A percentile compares a stretch with the other conserved stretches of the same genome.
phyloP scores from a whole-genome alignment of 2,113 vertebrate species.

The Aegithalos caudatus region DNA sequence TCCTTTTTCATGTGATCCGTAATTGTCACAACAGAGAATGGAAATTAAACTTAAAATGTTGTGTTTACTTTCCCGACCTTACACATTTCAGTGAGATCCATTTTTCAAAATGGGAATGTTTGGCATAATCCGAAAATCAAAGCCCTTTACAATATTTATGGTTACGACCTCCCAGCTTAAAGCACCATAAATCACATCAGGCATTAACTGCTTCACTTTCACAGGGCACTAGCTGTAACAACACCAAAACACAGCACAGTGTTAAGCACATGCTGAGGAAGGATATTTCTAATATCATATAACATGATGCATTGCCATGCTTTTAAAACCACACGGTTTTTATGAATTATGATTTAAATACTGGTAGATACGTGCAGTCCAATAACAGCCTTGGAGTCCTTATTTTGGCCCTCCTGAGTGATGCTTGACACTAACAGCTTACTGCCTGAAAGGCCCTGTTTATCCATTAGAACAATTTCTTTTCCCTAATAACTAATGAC shows the following conservation, averaged over 20 bases:
- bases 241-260: neutral
- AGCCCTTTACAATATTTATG: neutral
- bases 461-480: neutral
- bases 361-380: neutral
- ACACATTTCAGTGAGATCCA: neutral
- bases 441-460: neutral
- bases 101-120: neutral
- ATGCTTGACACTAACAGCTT: neutral
- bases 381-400: neutral
- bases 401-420: neutral
- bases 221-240: neutral
- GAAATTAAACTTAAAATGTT: neutral
- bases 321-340: neutral
- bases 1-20: neutral
- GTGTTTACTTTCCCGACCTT: neutral
- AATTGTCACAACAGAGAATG: neutral
- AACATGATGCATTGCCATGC: neutral
- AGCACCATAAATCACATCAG: constrained; percentile 7
- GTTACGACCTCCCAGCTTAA: neutral
- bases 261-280: neutral
- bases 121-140: constrained; percentile 4
- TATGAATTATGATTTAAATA: neutral
- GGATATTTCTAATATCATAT: neutral
- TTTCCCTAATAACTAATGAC: neutral
- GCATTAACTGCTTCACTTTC: neutral